These are phyloP conservation scores for Scomber scombrus DNA, from an alignment of 2,113 vertebrate genomes.

Conservation along the genomic window DNA sequence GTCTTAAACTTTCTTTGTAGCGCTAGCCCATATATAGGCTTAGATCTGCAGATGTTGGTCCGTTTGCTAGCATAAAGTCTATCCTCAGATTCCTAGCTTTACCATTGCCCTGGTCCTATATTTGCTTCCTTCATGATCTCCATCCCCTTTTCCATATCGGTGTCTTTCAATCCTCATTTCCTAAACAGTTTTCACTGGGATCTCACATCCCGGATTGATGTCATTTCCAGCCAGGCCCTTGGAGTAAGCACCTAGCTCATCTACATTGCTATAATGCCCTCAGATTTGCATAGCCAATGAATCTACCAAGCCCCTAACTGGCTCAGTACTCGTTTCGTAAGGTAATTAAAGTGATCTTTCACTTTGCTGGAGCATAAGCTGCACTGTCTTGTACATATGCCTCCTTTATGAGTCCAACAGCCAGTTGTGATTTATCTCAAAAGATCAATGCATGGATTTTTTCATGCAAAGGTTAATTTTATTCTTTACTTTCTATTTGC, in stretches of 20 bases:
- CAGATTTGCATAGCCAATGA: constrained; percentile 9
- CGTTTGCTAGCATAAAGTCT: constrained; percentile 7
- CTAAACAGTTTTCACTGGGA: not conserved
- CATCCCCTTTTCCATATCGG: constrained; percentile 19
- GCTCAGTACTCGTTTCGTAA: constrained; percentile 1
- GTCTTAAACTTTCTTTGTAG: not conserved
- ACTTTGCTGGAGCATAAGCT: constrained; percentile 14
- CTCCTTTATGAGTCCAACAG: not conserved
- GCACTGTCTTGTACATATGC: not conserved
- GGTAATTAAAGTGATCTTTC: constrained; percentile 29
- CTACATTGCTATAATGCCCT: constrained; percentile 18
- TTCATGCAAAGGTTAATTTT: not conserved
- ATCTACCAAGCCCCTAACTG: constrained; percentile 3
- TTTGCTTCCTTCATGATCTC: constrained; percentile 25
- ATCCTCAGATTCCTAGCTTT: constrained; percentile 5
- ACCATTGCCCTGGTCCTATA: constrained; percentile 3
- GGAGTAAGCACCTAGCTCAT: constrained; percentile 14
- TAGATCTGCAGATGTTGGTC: not conserved
- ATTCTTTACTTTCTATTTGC: not conserved
- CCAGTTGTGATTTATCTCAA: not conserved
- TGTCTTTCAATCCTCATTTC: constrained; percentile 16
- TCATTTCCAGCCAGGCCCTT: constrained; percentile 21
- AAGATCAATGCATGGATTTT: not conserved
- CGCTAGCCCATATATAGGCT: not conserved
- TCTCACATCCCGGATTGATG: not conserved